Base-by-base conservation (phyloP, 2,113 vertebrate genomes). In the Indicator indicator region DNA sequence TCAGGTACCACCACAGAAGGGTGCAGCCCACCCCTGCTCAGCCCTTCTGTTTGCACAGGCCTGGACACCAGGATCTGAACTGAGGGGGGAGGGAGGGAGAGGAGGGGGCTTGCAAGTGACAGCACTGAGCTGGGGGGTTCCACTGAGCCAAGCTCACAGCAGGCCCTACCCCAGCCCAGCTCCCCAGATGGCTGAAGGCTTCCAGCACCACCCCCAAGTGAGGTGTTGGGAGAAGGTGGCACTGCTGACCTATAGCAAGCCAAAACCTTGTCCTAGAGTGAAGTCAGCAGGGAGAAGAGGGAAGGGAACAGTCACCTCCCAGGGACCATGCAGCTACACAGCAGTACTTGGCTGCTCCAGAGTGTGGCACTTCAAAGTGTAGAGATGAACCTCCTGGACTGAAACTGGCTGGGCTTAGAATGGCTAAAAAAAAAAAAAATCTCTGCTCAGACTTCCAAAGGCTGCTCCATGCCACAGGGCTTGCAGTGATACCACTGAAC, bases 111-210 rank as follows among this genome's bases (percentile, higher is more conserved):
- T 2, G 5, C 16, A 7, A 33, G 36, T 0, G 6, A 23, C 72
- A 33, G 8, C 0, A 0, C 44, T 7, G 19, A 30, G n/a, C 40
- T 10, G 6, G 18, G 2, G 14, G 33, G 20, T 24, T 17, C 27
- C 24, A 8, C n/a, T n/a, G 16, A 27, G 23, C 5, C 9, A 0
- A 1, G 19, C 9, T 6, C 0, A 2, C 20, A 11, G 4, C 16
- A 1, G 44, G 33, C 68, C 54, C 26, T 44, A 2, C 24, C 50
- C 11, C 50, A 4, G 30, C 8, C 69, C 7, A 4, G 10, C 77
- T 23, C 79, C 60, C 27, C 67, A 32, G 42, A 5, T 21, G 46
- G 58, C 81, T 0, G 0, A 30, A 44, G 36, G 38, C 83, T 70
- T 21, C 60, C 60, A 77, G 62, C 71, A 54, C 16, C n/a, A 17